Evolutionary conservation across 2,888 invertebrate species (phyloP).

Genomic region (Drosophila bunnanda): DNA sequence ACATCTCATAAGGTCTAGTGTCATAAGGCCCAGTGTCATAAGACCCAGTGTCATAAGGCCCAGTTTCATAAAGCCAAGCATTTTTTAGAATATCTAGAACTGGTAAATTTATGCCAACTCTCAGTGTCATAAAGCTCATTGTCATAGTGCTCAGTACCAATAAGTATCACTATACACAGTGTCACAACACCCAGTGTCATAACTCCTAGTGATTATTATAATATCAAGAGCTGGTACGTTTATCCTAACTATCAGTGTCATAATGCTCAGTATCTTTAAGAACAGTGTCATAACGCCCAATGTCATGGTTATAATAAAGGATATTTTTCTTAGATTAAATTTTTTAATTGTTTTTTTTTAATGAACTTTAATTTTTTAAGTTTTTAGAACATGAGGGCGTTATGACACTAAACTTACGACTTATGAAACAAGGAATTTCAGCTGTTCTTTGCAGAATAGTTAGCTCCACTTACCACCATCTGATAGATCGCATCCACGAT

Average conservation of each 20-base stretch:
- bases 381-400: background rate
- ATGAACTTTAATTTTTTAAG: background rate
- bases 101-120: background rate
- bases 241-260: background rate
- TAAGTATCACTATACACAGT: too few relatives aligned
- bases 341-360: background rate
- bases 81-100: background rate
- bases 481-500: conserved; percentile 99
- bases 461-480: conserved; percentile 94
- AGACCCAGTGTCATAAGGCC: background rate
- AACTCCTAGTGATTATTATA: background rate
- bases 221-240: background rate
- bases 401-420: background rate
- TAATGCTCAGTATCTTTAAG: background rate
- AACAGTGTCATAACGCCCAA: background rate
- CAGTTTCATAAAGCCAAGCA: background rate
- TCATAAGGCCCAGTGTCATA: background rate
- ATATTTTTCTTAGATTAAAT: background rate
- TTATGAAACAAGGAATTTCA: background rate
- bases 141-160: too few relatives aligned
- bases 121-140: too few relatives aligned
- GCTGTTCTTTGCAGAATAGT: background rate
- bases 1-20: background rate
- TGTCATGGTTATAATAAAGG: too few relatives aligned
- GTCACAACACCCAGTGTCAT: too few relatives aligned